Evolutionary conservation across 2,797 vertebrate genomes (phyloP).

Genomic region (Pangasius sanitwongsei): DNA sequence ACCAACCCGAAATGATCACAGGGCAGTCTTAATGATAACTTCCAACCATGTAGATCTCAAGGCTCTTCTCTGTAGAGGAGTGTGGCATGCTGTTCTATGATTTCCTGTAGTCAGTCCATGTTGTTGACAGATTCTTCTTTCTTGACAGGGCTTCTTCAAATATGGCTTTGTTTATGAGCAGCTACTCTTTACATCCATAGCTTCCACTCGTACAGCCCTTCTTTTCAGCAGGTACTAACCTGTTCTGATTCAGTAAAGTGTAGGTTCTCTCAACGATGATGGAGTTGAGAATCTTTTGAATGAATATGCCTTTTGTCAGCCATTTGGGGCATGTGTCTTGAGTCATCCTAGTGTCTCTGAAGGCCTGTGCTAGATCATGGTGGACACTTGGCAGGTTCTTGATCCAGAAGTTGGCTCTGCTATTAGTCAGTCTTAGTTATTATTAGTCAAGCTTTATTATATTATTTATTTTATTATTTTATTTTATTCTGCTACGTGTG

Average conservation of each 20-base stretch:
- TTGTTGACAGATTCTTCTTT: no score
- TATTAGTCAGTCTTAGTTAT: no score
- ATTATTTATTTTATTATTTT: no score
- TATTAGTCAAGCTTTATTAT: no score
- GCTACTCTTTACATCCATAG: background rate
- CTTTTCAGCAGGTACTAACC: background rate
- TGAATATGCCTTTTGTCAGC: no score
- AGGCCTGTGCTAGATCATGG: background rate
- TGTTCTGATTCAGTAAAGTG: background rate
- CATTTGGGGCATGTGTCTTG: background rate
- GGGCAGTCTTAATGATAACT: no score
- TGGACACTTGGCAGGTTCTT: background rate
- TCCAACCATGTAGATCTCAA: background rate
- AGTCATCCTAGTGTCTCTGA: background rate
- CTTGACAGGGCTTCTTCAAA: background rate
- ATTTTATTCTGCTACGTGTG: no score
- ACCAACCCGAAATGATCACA: no score
- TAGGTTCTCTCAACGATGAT: background rate
- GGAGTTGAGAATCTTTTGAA: background rate
- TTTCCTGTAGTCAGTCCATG: background rate
- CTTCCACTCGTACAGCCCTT: background rate
- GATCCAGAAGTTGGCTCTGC: background rate
- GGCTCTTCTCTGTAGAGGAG: background rate
- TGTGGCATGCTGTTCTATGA: background rate
- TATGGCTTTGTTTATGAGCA: background rate